These are phyloP conservation scores for Cydia pomonella DNA, from an alignment of 1,140 invertebrate genomes.

Conservation along the genomic window DNA sequence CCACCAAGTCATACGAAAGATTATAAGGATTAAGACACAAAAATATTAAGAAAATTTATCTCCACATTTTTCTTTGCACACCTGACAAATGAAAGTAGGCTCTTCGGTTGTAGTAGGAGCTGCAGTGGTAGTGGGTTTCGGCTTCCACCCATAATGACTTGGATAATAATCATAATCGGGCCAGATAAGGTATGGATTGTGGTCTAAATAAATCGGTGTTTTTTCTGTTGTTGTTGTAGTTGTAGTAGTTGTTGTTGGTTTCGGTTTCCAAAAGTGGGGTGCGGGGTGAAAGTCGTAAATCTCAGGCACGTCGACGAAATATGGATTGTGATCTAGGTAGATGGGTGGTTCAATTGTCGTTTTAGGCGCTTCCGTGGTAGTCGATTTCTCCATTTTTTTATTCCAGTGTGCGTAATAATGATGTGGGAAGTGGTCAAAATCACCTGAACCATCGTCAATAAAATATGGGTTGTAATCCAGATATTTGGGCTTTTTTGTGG, in stretches of 20 bases:
- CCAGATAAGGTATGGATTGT: not conserved
- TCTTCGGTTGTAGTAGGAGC: not conserved
- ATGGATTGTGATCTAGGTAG: constrained; percentile 3
- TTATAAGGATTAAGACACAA: not conserved
- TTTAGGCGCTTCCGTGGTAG: not conserved
- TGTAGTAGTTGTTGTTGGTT: not conserved
- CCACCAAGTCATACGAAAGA: too few relatives aligned
- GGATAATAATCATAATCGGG: not conserved
- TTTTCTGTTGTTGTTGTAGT: constrained; percentile 1
- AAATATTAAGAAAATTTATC: not conserved
- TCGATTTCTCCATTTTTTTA: not conserved
- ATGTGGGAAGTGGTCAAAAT: not conserved
- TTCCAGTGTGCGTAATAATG: not conserved
- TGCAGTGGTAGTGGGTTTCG: not conserved
- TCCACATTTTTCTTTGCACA: not conserved
- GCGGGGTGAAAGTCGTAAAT: not conserved
- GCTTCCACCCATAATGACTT: not conserved
- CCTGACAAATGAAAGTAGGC: constrained; percentile 4
- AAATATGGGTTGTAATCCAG: constrained; percentile 1
- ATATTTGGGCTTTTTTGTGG: not conserved
- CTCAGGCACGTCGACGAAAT: not conserved
- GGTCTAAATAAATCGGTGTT: not conserved
- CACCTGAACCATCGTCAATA: not conserved
- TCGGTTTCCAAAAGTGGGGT: not conserved
- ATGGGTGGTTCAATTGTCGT: not conserved